Base-by-base conservation (phyloP, 2,888 invertebrate species). In the Drosophila testacea region DNA sequence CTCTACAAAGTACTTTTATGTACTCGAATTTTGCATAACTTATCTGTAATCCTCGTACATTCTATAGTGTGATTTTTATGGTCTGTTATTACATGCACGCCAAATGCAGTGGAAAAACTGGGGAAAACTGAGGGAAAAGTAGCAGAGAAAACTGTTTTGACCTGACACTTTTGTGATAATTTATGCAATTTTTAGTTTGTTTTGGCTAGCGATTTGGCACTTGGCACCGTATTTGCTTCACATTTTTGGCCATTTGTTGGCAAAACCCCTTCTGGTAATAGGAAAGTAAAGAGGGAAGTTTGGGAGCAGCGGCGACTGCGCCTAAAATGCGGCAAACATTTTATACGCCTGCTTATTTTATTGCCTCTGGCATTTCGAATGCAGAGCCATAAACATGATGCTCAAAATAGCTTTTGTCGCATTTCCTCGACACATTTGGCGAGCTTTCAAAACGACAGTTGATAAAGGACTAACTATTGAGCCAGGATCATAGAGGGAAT, bases 291-390 rank as follows among this genome's bases (percentile, higher is more conserved):
- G 0, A 16, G 2, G 3, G 34, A 7, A 7, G 6, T 2, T 6
- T 10, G 4, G 32, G 7, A 6, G n/a, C n/a, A 39, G 7, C 7
- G 16, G 59, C 11, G 52, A 38, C 59, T 76, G 83, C 81, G 71
- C 78, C 82, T 64, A 76, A 74, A 82, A 79, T 86, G 87, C 87
- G 78, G 73, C 87, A 83, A 71, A 81, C 62, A 68, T 73, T 78
- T 78, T 72, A 69, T 75, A 61, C 66, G 52, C 67, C 64, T 65
- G 75, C 65, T 69, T 67, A 65, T 76, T 79, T 76, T 81, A 76
- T 76, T 34, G 71, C 65, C 67, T 62, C 59, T 72, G 72, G 69
- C 68, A 73, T 70, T 67, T 66, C 39, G 50, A 54, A 74, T 73
- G 72, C 76, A 72, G 67, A 61, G 44, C 52, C 67, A 82, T 82